These are phyloP conservation scores for Sebastes fasciatus DNA, from an alignment of 2,113 vertebrate genomes.

Conservation along the genomic window DNA sequence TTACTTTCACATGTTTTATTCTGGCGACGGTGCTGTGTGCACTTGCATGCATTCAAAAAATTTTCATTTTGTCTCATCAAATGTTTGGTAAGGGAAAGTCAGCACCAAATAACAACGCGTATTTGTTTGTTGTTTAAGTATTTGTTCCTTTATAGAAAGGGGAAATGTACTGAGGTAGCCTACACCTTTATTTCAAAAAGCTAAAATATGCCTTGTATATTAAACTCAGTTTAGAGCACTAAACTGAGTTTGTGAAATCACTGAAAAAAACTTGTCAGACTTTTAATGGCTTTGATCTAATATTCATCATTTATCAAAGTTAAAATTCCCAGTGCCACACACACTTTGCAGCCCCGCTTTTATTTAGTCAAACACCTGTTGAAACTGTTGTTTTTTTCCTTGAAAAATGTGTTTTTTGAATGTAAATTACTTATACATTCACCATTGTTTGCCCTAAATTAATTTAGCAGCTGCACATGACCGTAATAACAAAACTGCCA, in stretches of 20 bases:
- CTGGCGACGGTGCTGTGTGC: background rate
- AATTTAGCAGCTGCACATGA: slow-evolving; percentile 46
- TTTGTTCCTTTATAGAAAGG: background rate
- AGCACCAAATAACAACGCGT: background rate
- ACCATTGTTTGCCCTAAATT: slow-evolving; percentile 41
- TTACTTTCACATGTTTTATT: background rate
- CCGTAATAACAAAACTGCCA: slow-evolving; percentile 6
- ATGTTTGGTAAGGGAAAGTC: background rate
- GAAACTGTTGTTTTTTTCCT: background rate
- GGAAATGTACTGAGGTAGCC: background rate
- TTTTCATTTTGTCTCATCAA: background rate
- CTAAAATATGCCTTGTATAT: background rate
- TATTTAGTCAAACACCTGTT: slow-evolving; percentile 39
- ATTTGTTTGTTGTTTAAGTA: background rate
- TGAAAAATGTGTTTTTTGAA: slow-evolving; percentile 27
- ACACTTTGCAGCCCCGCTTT: background rate
- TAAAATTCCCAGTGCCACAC: background rate
- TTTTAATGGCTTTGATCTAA: slow-evolving; percentile 27
- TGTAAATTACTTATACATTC: slow-evolving; percentile 38
- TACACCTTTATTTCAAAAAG: background rate
- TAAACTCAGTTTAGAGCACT: background rate
- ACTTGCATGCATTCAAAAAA: background rate
- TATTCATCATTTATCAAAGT: slow-evolving; percentile 4
- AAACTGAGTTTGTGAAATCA: slow-evolving; percentile 2
- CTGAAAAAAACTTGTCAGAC: background rate